Percentiles rank a stretch among this genome's conserved stretches.
Evolutionary conservation across 2,113 vertebrate species (phyloP).

Genomic region (Chionomys nivalis): DNA sequence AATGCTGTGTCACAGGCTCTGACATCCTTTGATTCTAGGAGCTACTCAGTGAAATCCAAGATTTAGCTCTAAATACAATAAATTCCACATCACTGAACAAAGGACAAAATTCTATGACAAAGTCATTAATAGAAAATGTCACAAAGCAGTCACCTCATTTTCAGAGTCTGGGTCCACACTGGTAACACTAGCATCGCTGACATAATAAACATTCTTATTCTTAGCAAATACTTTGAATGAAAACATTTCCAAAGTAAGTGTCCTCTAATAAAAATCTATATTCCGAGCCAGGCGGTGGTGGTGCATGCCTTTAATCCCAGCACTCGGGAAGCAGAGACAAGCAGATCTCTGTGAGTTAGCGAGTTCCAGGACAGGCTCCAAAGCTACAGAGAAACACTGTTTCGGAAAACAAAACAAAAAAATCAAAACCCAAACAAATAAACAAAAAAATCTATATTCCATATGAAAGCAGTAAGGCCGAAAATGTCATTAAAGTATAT

Average conservation of each 20-base stretch:
- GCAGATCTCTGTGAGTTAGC: too few species aligned
- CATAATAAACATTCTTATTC: conserved; percentile 23
- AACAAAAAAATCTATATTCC: conserved; percentile 2
- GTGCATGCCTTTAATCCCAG: too few species aligned
- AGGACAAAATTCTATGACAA: conserved; percentile 39
- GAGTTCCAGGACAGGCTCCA: too few species aligned
- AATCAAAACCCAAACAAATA: too few species aligned
- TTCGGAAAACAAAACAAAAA: too few species aligned
- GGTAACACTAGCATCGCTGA: conserved; percentile 3
- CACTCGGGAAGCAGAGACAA: too few species aligned
- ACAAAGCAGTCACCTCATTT: conserved; percentile 41
- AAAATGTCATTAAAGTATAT: conserved; percentile 29
- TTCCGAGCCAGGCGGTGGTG: background rate
- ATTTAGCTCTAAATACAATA: conserved; percentile 32
- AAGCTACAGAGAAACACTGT: too few species aligned
- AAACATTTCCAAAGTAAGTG: conserved; percentile 8
- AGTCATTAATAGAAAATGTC: background rate
- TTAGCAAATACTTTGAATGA: conserved; percentile 26
- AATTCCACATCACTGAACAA: conserved; percentile 37
- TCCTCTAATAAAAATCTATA: conserved; percentile 39
- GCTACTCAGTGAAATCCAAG: conserved; percentile 52
- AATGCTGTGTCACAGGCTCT: conserved; percentile 56
- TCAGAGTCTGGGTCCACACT: conserved; percentile 45
- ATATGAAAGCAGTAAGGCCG: conserved; percentile 10
- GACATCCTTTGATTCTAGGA: conserved; percentile 68